These are phyloP conservation scores for Trissoscelio sp. DNA, from an alignment of 2,888 invertebrate species.

Conservation along the genomic window DNA sequence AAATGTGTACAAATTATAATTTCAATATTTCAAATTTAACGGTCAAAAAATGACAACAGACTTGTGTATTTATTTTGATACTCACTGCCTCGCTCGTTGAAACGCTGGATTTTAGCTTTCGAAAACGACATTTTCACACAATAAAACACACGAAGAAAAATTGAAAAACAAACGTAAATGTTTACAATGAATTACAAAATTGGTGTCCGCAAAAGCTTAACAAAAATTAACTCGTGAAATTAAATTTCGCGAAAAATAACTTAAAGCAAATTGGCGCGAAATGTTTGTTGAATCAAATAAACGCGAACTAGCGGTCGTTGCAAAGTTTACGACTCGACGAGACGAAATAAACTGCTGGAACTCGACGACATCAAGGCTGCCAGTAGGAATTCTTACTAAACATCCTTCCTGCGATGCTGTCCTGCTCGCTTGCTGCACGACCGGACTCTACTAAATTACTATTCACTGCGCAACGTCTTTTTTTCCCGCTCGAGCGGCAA, in stretches of 20 bases:
- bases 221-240: no score
- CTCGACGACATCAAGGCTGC: conserved; percentile 43
- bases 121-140: conserved; percentile 84
- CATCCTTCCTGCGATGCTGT: conserved; percentile 14
- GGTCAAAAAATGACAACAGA: conserved; percentile 23
- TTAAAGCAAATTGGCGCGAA: neutral
- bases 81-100: conserved; percentile 85
- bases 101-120: conserved; percentile 85
- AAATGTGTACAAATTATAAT: no score
- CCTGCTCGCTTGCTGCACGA: conserved; percentile 45
- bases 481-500: conserved; percentile 46
- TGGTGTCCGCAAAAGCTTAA: no score
- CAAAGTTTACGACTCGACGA: conserved; percentile 13
- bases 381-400: conserved; percentile 14
- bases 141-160: conserved; percentile 12
- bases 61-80: conserved; percentile 56
- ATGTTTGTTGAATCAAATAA: neutral
- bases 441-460: conserved; percentile 52
- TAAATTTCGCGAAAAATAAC: no score
- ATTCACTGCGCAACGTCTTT: conserved; percentile 61
- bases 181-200: no score
- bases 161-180: conserved; percentile 1
- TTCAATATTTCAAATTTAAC: neutral
- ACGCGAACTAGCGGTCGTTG: no score
- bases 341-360: conserved; percentile 14